Percentiles rank a stretch among this genome's conserved stretches.
These are phyloP conservation scores for Cactoblastis cactorum DNA, from an alignment of 2,888 invertebrate genomes.

Conservation along the genomic window DNA sequence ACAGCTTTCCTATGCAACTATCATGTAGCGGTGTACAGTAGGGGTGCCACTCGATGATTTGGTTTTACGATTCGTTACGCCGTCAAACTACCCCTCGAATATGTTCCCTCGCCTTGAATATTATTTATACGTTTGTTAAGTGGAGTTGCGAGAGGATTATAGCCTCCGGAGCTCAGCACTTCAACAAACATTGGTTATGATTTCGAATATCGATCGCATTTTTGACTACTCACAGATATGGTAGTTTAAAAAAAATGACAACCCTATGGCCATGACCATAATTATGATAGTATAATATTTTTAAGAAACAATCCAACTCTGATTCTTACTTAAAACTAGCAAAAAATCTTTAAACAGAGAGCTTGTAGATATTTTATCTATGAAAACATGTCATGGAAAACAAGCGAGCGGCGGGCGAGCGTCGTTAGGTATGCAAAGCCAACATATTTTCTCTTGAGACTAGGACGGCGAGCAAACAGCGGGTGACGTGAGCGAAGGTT, in stretches of 20 bases:
- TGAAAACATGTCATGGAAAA: conserved; percentile 70
- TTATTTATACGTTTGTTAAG: conserved; percentile 80
- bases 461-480: conserved; percentile 73
- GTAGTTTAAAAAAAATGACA: not conserved
- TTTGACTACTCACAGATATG: conserved; percentile 28
- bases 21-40: conserved; percentile 73
- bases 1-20: conserved; percentile 55
- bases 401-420: conserved; percentile 51
- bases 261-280: not conserved
- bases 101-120: conserved; percentile 77
- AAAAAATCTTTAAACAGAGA: not conserved
- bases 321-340: not conserved
- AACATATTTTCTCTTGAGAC: conserved; percentile 78
- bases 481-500: conserved; percentile 68
- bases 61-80: conserved; percentile 80
- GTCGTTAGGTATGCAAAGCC: conserved; percentile 72
- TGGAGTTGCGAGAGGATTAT: conserved; percentile 74
- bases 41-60: conserved; percentile 79
- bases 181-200: conserved; percentile 74
- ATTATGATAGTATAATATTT: too few relatives aligned
- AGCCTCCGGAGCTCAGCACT: conserved; percentile 70
- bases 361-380: conserved; percentile 41
- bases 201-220: conserved; percentile 60
- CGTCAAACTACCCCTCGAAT: conserved; percentile 79
- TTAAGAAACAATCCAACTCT: too few relatives aligned